Evolutionary conservation across 1,140 invertebrate species (phyloP).

Genomic region (Medauroidea extradentata): DNA sequence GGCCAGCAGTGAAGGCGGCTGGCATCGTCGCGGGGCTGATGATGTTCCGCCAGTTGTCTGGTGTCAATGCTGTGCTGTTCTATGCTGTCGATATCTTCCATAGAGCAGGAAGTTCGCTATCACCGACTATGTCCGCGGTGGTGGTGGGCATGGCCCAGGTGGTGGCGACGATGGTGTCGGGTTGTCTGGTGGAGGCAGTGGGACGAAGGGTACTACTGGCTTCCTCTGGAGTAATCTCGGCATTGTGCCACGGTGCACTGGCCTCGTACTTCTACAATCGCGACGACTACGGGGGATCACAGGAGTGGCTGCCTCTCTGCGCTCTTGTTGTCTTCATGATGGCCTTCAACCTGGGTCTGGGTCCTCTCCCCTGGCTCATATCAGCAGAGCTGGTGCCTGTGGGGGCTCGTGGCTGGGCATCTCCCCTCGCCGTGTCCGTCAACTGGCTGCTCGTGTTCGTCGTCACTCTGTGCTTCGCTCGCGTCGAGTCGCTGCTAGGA

Average conservation of each 20-base stretch:
- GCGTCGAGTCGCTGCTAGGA: slow-evolving; percentile 48
- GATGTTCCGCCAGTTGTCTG: slow-evolving; percentile 47
- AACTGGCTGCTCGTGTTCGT: slow-evolving; percentile 52
- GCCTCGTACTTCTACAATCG: slow-evolving; percentile 32
- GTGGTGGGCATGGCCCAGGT: slow-evolving; percentile 41
- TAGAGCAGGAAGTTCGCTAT: slow-evolving; percentile 34
- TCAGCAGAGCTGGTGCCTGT: slow-evolving; percentile 62
- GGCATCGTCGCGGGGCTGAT: slow-evolving; percentile 42
- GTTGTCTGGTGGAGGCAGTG: slow-evolving; percentile 38
- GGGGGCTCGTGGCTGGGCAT: slow-evolving; percentile 54
- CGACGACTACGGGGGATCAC: slow-evolving; percentile 25
- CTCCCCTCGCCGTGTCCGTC: slow-evolving; percentile 43
- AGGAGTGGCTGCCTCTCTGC: slow-evolving; percentile 41
- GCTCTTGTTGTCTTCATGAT: slow-evolving; percentile 48
- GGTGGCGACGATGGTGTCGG: slow-evolving; percentile 30
- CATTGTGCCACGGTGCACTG: slow-evolving; percentile 14
- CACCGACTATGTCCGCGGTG: slow-evolving; percentile 34
- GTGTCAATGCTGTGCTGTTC: slow-evolving; percentile 48
- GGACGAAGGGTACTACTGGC: slow-evolving; percentile 33
- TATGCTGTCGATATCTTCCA: slow-evolving; percentile 46
- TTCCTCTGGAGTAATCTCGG: slow-evolving; percentile 20
- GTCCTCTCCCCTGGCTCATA: slow-evolving; percentile 68
- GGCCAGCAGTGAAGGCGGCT: slow-evolving; percentile 36
- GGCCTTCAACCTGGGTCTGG: slow-evolving; percentile 59
- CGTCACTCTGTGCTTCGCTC: slow-evolving; percentile 58